Base-by-base conservation (phyloP, 2,113 vertebrate genomes). In the Psettodes erumei region DNA sequence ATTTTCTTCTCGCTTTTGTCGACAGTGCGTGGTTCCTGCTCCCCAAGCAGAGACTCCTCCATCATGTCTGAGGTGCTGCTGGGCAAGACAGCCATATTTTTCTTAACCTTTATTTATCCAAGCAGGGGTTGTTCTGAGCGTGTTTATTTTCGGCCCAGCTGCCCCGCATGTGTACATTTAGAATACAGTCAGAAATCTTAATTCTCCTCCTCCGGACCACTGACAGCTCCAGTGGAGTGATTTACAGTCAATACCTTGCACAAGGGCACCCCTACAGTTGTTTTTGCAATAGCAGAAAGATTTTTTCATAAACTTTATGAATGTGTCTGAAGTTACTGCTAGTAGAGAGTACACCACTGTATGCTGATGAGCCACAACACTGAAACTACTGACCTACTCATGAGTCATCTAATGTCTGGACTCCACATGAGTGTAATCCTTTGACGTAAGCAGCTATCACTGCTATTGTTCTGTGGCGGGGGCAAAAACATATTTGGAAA, bases 61-160 rank as follows among this genome's bases (percentile, higher is more conserved):
- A 16, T 40, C 58, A 25, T 30, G 50, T 67, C 53, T 55, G 48
- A 63, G 63, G 58, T 70, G 79, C 38, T 23, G 18, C 8, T 76
- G 60, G 73, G 23, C 32, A 67, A 58, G 50, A 35, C 38, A 45
- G 43, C 16, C 19, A 11, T 55, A 32, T 55, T 45, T 59, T 55
- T 74, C 5, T 50, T 28, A 28, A 37, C 19, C 32, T 75, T 54
- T 51, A 42, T 55, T 67, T 50, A 48, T 66, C n/a, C 15, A 33
- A 25, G 19, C 40, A 45, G 30, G 4, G 8, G 21, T 82, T 77
- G 65, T 72, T 58, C 37, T 59, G 63, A 65, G 70, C 74, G 77
- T 71, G 66, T 48, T 71, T 42, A n/a, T 40, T 62, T 65, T 47
- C 32, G 62, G 67, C 67, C 55, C 42, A 62, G 4, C 28, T 18